A percentile compares a stretch with the other conserved stretches of the same genome.
Conservation (phyloP, 2,113 vertebrate species). For the human region DNA sequence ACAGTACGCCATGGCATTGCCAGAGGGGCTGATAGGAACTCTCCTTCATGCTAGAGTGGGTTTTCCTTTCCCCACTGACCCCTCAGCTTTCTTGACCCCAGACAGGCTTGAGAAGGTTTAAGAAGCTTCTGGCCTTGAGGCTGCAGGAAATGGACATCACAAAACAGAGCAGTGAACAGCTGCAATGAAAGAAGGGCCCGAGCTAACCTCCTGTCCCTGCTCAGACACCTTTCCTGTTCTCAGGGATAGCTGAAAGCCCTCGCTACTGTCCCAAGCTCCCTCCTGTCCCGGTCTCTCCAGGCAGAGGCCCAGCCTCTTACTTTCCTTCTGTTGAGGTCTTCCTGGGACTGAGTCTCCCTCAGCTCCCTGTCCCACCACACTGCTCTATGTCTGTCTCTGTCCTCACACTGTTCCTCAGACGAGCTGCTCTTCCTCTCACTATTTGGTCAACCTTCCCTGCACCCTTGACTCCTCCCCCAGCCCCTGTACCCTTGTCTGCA, state of each 20-base stretch:
- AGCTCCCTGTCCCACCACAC: too few species aligned
- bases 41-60: background rate
- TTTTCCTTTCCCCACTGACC: background rate
- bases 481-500: background rate
- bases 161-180: background rate
- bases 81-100: background rate
- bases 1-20: background rate
- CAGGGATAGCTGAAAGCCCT: background rate
- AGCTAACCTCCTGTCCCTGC: background rate
- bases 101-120: background rate
- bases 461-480: background rate
- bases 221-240: background rate
- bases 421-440: background rate
- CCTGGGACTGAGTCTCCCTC: background rate
- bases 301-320: background rate
- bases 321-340: background rate
- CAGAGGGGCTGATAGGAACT: background rate
- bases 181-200: background rate
- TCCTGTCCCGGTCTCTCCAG: background rate
- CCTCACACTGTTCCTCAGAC: too few species aligned
- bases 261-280: background rate
- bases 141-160: background rate
- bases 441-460: background rate
- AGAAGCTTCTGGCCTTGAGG: background rate
- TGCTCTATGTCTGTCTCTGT: fast-evolving